Evolutionary conservation across 2,113 vertebrate genomes (phyloP), one percentile per base, ranked within the genome.

Genomic region (Ochotona princeps): DNA sequence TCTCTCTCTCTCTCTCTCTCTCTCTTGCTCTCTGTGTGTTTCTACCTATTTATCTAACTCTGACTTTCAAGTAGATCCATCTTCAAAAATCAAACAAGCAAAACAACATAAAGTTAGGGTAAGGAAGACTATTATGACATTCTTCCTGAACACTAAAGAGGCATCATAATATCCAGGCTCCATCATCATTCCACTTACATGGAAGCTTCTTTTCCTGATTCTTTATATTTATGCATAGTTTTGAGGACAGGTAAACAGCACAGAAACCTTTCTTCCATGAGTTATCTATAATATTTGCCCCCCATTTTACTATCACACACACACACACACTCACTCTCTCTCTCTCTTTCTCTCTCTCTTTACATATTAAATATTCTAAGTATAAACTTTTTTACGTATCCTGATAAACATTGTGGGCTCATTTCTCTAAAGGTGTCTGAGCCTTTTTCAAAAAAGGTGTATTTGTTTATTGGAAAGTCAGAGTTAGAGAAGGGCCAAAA

Each of bases 391-490:
- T 15, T 57, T 83, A 8, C 12, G 38, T 44, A 79, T 15, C 0
- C 6, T 86, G 25, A 38, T 57, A 57, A 17, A 30, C 63, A 69
- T 79, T 74, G 15, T 86, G 5, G 5, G 18, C 51, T 95, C 47
- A 66, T 44, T 23, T 93, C 87, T 87, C 60, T 20, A 83, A 81
- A 83, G 54, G 72, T 38, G 4, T 89, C 87, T 89, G 20, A 69
- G 17, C 0, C 67, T 76, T 57, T 91, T 12, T 26, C 35, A n/a
- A n/a, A n/a, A 57, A 57, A 57, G 54, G 17, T 57, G 13, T 57
- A 57, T 57, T 57, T 57, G 17, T 57, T 57, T 57, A 57, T 57
- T 57, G 13, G 54, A 57, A 57, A 57, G 54, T 15, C 54, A 57
- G 54, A 57, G 54, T 57, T 57, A 57, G 13, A 17, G n/a, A n/a